Conservation (phyloP, 1,140 invertebrate genomes). For the Reticulitermes speratus region DNA sequence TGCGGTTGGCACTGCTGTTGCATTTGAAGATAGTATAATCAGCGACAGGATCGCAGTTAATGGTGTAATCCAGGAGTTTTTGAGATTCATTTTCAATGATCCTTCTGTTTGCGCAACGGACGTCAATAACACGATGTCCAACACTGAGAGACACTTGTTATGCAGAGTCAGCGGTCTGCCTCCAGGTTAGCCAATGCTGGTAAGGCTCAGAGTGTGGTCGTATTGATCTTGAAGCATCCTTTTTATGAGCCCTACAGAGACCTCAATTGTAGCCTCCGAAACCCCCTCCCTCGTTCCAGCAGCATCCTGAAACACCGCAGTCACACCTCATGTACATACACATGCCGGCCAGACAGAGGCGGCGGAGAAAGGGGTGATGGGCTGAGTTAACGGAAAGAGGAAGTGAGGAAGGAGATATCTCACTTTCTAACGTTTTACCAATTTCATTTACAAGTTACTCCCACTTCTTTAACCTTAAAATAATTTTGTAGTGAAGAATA, state of each 20-base stretch:
- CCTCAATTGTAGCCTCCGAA: background rate
- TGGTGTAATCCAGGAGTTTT: background rate
- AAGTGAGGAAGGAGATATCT: conserved; percentile 12
- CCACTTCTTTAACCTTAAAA: background rate
- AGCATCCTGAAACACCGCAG: background rate
- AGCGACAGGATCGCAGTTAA: background rate
- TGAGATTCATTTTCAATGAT: background rate
- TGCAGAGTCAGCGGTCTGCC: background rate
- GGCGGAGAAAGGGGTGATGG: background rate
- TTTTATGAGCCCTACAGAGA: conserved; percentile 19
- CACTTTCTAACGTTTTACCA: conserved; percentile 21
- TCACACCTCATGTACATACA: conserved; percentile 15
- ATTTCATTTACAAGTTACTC: background rate
- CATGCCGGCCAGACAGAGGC: background rate
- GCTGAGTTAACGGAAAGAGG: background rate
- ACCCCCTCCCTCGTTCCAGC: background rate
- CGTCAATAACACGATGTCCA: background rate
- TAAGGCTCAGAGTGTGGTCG: background rate
- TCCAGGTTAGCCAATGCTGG: background rate
- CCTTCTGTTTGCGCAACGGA: background rate
- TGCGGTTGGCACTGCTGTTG: background rate
- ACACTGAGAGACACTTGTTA: background rate
- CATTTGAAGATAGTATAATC: background rate
- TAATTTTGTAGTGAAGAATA: background rate
- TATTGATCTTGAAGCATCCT: background rate